Base-by-base conservation (phyloP, 2,797 vertebrate species). In the Pseudocheirus occidentalis region DNA sequence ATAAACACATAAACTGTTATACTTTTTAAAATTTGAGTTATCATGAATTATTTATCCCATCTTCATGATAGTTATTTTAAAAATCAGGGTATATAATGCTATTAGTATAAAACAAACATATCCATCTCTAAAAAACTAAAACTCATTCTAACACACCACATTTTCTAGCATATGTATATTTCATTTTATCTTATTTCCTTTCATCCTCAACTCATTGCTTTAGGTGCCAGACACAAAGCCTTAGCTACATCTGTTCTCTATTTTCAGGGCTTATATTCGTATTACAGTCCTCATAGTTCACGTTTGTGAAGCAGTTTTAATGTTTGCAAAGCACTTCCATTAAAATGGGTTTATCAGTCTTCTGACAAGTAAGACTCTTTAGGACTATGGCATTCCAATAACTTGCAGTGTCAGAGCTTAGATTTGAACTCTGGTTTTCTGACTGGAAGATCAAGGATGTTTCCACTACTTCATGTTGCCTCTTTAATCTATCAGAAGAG, bases 11-110 rank as follows among this genome's bases (percentile, higher is more conserved):
- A 96, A 97, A 96, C 96, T 98, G 96, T 97, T 97, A 59, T 59
- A 96, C 96, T 93, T 94, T 98, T 97, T 91, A 53, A 53, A 10
- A 46, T n/a, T 93, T 9, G 5, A 55, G 1, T 92, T 87, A 94
- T 93, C 94, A 53, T 94, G 14, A 73, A 50, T 93, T 50, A 56
- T 92, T 92, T 95, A 13, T 96, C 94, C 24, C 10, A 87, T 27
- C 96, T 98, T 97, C 95, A 97, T 58, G 97, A 95, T 94, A 96
- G 97, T 97, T 97, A 94, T 95, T 96, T 98, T 97, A 97, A 96
- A 73, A 98, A 95, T 97, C 95, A 92, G 55, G 95, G 53, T 94
- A 96, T 91, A n/a, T 92, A 95, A 97, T 96, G 12, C 57, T 92
- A 16, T 50, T 91, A 58, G 21, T 31, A 91, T 94, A 46, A 91